Percentiles rank a stretch among this genome's conserved stretches.
These are phyloP conservation scores for Desmophyllum pertusum DNA, from an alignment of 92 coral and sea anemone species.

Conservation along the genomic window DNA sequence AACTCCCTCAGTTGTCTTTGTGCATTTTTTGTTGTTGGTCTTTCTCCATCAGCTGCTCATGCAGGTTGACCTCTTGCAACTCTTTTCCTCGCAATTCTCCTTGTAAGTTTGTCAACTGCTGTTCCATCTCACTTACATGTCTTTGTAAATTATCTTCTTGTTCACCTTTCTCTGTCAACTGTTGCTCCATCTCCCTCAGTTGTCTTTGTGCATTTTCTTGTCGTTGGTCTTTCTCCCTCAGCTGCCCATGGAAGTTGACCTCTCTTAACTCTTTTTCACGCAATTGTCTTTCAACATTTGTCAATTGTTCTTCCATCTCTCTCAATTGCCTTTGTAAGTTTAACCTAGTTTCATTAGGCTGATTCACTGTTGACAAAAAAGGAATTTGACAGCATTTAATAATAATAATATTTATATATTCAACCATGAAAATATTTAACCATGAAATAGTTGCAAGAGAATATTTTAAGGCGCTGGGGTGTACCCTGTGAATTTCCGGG, in stretches of 20 bases:
- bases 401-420: too few species aligned
- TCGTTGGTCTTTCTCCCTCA: background rate
- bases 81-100: too few species aligned
- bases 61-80: background rate
- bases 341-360: too few species aligned
- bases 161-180: slow-evolving; percentile 3
- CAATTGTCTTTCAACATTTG: background rate
- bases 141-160: background rate
- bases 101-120: background rate
- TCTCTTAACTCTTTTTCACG: background rate
- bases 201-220: background rate
- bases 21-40: background rate
- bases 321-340: background rate
- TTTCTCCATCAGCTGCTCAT: slow-evolving; percentile 21
- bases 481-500: too few species aligned
- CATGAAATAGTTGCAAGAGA: too few species aligned
- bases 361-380: background rate
- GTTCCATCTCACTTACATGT: too few species aligned
- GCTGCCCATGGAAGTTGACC: background rate
- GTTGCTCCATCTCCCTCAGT: background rate
- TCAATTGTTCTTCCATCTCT: background rate
- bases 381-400: too few species aligned
- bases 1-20: slow-evolving; percentile 11
- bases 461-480: too few species aligned
- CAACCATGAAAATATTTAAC: too few species aligned